phyloP scores from a whole-genome alignment of 1,140 invertebrate genomes.

The Dermatophagoides farinae region DNA sequence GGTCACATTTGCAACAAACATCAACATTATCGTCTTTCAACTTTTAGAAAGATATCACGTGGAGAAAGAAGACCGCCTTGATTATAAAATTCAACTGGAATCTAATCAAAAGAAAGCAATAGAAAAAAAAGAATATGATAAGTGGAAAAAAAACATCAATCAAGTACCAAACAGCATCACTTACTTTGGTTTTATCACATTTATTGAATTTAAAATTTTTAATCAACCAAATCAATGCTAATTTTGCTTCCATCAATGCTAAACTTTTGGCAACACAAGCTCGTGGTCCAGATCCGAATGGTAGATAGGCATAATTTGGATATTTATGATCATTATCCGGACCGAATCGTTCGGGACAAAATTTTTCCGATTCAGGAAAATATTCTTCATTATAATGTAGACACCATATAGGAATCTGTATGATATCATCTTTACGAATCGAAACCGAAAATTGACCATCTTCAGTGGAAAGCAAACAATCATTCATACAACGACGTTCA shows the following conservation, averaged over 20 bases:
- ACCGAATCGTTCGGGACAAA: constrained; percentile 36
- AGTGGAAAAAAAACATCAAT: too few relatives aligned
- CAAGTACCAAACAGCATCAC: too few relatives aligned
- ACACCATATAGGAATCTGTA: constrained; percentile 37
- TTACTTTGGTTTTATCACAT: not conserved
- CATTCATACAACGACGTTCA: constrained; percentile 24
- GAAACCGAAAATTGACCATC: constrained; percentile 10
- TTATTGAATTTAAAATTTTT: not conserved
- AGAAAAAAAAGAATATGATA: too few relatives aligned
- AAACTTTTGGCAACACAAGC: constrained; percentile 24
- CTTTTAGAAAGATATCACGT: too few relatives aligned
- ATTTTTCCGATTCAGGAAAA: constrained; percentile 37
- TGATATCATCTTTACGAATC: constrained; percentile 30
- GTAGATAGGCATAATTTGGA: constrained; percentile 20
- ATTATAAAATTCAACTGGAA: too few relatives aligned
- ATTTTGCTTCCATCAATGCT: constrained; percentile 21
- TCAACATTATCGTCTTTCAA: too few relatives aligned
- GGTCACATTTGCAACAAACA: too few relatives aligned
- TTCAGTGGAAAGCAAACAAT: not conserved
- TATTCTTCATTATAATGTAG: constrained; percentile 38
- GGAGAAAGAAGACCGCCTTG: too few relatives aligned
- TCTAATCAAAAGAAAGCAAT: too few relatives aligned
- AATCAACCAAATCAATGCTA: not conserved
- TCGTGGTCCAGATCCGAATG: constrained; percentile 24
- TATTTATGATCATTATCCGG: not conserved